A percentile compares a stretch with the other conserved stretches of the same genome.
These are phyloP conservation scores for Tapirus terrestris DNA, from an alignment of 2,113 vertebrate genomes.

Conservation along the genomic window DNA sequence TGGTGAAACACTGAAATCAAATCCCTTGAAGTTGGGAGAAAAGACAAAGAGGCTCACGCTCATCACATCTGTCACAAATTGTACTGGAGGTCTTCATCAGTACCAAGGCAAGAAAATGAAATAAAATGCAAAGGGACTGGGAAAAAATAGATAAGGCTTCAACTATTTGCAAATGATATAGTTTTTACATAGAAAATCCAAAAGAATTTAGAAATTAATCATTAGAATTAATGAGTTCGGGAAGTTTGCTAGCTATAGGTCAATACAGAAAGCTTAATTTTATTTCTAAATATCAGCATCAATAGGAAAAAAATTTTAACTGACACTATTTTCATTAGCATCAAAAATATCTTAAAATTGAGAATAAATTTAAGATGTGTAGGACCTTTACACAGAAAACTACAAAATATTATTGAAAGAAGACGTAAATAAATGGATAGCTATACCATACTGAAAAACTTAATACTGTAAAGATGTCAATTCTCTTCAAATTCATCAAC, in stretches of 20 bases:
- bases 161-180: background rate
- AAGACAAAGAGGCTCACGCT: background rate
- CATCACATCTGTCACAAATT: background rate
- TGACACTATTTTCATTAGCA: background rate
- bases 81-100: background rate
- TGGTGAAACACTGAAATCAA: background rate
- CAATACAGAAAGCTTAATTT: background rate
- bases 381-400: background rate
- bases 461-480: background rate
- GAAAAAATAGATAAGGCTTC: background rate
- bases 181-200: background rate
- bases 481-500: background rate
- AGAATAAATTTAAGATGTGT: background rate
- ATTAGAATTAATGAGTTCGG: background rate
- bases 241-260: background rate
- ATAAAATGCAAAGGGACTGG: background rate
- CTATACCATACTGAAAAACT: background rate
- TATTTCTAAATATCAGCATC: background rate
- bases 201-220: conserved; percentile 11
- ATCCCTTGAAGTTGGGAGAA: background rate
- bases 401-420: background rate
- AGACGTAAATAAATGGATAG: background rate
- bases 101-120: background rate
- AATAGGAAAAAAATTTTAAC: background rate
- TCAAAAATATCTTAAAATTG: background rate